These are phyloP conservation scores for Labeo catla DNA, from an alignment of 2,113 vertebrate genomes.

Conservation along the genomic window DNA sequence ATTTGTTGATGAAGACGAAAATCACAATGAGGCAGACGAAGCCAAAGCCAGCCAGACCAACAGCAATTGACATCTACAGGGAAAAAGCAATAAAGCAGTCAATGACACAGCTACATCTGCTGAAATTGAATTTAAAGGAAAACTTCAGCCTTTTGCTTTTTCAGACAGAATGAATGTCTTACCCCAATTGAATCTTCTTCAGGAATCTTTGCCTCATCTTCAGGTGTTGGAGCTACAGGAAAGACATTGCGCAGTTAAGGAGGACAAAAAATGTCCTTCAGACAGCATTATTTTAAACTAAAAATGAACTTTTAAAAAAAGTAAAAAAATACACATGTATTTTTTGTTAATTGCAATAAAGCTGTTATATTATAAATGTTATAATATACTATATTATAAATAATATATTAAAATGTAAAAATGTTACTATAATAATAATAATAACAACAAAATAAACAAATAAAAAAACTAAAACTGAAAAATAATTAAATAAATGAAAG, in stretches of 20 bases:
- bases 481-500: too few relatives aligned
- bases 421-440: too few relatives aligned
- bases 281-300: neutral
- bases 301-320: too few relatives aligned
- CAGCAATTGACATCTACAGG: slow-evolving; percentile 91
- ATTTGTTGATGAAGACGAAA: slow-evolving; percentile 99
- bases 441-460: too few relatives aligned
- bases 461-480: too few relatives aligned
- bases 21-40: slow-evolving; percentile 94
- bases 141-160: neutral
- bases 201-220: slow-evolving; percentile 45
- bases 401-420: too few relatives aligned
- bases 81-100: slow-evolving; percentile 13
- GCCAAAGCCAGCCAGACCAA: slow-evolving; percentile 92
- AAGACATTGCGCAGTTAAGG: neutral
- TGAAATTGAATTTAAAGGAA: slow-evolving; percentile 17
- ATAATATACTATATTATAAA: too few relatives aligned
- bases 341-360: too few relatives aligned
- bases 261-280: neutral
- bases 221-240: slow-evolving; percentile 47
- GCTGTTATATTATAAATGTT: too few relatives aligned
- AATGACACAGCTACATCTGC: neutral
- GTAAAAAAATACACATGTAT: too few relatives aligned
- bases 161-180: slow-evolving; percentile 15
- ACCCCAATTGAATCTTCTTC: slow-evolving; percentile 58